Percentiles rank a stretch among this genome's conserved stretches.
Conservation (phyloP, 2,113 vertebrate species). For the Pelecanus crispus region DNA sequence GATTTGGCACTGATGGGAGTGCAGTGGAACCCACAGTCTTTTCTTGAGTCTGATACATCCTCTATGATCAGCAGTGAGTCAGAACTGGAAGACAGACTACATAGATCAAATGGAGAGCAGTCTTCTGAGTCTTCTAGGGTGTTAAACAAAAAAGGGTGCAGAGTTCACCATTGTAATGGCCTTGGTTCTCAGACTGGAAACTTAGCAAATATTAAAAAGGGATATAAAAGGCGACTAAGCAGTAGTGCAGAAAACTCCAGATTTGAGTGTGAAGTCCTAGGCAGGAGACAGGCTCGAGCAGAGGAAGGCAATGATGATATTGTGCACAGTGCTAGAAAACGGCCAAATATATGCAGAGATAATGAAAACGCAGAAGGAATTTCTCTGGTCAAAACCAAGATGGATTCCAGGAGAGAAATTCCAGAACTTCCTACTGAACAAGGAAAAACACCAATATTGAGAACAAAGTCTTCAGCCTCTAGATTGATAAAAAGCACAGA, state of each 20-base stretch:
- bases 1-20: constrained; percentile 89
- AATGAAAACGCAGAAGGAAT: background rate
- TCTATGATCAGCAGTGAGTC: constrained; percentile 25
- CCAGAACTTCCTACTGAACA: constrained; percentile 2
- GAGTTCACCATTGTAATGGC: background rate
- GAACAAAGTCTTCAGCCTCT: background rate
- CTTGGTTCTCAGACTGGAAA: background rate
- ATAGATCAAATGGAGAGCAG: background rate
- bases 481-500: background rate
- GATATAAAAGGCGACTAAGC: constrained; percentile 15
- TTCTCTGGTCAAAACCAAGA: background rate
- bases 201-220: constrained; percentile 17
- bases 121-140: background rate
- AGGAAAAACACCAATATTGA: background rate
- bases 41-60: constrained; percentile 5
- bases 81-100: constrained; percentile 24
- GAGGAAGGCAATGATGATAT: background rate
- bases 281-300: background rate
- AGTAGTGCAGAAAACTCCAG: background rate
- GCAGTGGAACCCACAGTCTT: constrained; percentile 78
- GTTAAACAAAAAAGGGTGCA: constrained; percentile 4
- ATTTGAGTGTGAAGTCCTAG: background rate
- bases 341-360: background rate
- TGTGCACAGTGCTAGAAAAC: constrained; percentile 35
- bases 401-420: background rate